A percentile compares a stretch with the other conserved stretches of the same genome.
phyloP scores from a whole-genome alignment of 2,888 invertebrate genomes.

The Baronia brevicornis region DNA sequence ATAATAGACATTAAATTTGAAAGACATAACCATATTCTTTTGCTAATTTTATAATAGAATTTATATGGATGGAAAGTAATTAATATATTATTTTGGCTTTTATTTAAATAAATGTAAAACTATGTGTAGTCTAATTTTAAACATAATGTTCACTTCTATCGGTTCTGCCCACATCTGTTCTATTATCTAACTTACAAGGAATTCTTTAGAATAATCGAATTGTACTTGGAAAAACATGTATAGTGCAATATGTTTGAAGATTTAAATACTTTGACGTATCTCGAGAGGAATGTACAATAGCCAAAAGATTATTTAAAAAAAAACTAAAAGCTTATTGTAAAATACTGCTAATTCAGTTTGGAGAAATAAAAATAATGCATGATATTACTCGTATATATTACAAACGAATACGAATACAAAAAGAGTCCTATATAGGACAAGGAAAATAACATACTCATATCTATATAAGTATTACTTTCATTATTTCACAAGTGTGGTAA shows the following conservation, averaged over 20 bases:
- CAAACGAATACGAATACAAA: slow-evolving; percentile 20
- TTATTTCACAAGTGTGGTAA: no score
- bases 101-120: no score
- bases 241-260: slow-evolving; percentile 22
- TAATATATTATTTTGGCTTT: no score
- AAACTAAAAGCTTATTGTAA: slow-evolving; percentile 22
- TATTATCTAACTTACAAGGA: slow-evolving; percentile 50
- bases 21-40: no score
- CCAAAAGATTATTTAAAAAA: slow-evolving; percentile 17
- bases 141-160: slow-evolving; percentile 12
- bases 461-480: no score
- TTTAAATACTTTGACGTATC: slow-evolving; percentile 29
- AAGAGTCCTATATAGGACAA: slow-evolving; percentile 16
- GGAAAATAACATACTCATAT: slow-evolving; percentile 13
- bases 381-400: slow-evolving; percentile 19
- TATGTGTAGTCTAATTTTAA: slow-evolving; percentile 3
- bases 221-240: slow-evolving; percentile 55
- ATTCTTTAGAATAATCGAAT: slow-evolving; percentile 53
- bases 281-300: slow-evolving; percentile 43
- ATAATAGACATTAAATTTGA: no score
- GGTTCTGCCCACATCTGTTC: slow-evolving; percentile 12
- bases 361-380: slow-evolving; percentile 17
- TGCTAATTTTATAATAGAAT: no score
- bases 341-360: slow-evolving; percentile 35
- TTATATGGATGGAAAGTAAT: no score